Conservation (phyloP, 2,113 vertebrate species). For the Varanus komodoensis region DNA sequence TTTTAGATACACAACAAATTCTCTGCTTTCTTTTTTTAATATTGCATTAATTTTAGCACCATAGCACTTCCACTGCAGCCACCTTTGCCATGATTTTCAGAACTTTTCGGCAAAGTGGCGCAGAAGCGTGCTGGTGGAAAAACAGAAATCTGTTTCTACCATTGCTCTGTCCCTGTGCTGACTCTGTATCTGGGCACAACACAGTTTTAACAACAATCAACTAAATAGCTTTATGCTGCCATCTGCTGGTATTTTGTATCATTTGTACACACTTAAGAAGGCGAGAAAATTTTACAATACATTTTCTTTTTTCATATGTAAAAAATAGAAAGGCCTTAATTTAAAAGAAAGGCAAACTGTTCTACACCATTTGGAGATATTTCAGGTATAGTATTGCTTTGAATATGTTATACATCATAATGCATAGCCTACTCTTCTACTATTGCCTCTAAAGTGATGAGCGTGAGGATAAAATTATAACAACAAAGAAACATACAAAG, state of each 20-base stretch:
- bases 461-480: not conserved
- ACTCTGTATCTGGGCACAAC: not conserved
- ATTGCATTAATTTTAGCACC: not conserved
- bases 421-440: not conserved
- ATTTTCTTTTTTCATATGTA: too few relatives aligned
- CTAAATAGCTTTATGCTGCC: constrained; percentile 75
- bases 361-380: not conserved
- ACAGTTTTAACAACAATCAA: fast-evolving
- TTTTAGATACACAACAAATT: not conserved
- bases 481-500: not conserved
- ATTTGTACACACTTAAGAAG: not conserved
- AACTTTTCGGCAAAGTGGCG: not conserved
- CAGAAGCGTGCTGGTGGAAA: not conserved
- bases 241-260: constrained; percentile 71
- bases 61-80: not conserved
- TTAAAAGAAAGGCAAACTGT: not conserved
- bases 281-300: not conserved
- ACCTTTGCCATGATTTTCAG: not conserved
- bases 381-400: not conserved
- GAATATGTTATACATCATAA: not conserved
- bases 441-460: not conserved
- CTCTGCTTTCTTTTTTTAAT: not conserved
- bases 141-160: not conserved
- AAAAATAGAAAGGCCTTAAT: not conserved
- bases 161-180: not conserved